These are phyloP conservation scores for Tachina lurida DNA, from an alignment of 2,888 invertebrate species.

Conservation along the genomic window DNA sequence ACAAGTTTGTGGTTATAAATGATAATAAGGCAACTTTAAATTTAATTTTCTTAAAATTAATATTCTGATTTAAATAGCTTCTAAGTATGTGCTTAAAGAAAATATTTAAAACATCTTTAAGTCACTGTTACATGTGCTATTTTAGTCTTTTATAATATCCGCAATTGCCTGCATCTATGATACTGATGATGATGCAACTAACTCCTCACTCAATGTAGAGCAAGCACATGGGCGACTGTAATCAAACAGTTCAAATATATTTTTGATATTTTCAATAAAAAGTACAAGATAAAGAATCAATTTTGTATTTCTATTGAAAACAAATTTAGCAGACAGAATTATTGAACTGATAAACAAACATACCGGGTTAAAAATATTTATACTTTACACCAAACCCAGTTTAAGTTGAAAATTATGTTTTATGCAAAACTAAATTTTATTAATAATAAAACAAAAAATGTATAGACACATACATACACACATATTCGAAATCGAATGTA, in stretches of 20 bases:
- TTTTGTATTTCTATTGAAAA: constrained; percentile 28
- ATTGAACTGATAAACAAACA: constrained; percentile 17
- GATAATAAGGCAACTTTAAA: too few relatives aligned
- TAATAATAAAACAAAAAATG: constrained; percentile 19
- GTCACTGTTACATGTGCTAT: too few relatives aligned
- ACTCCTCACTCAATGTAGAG: background rate
- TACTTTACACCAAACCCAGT: constrained; percentile 67
- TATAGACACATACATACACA: constrained; percentile 11
- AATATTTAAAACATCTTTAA: too few relatives aligned
- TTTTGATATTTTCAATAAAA: constrained; percentile 45
- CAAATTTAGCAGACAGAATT: constrained; percentile 14
- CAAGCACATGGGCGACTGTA: constrained; percentile 32
- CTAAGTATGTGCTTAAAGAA: too few relatives aligned
- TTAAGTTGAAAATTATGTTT: constrained; percentile 77
- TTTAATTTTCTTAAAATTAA: too few relatives aligned
- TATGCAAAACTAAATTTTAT: constrained; percentile 74
- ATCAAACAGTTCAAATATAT: constrained; percentile 51
- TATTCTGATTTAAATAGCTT: too few relatives aligned
- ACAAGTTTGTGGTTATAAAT: too few relatives aligned
- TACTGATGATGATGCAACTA: too few relatives aligned
- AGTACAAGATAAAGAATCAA: constrained; percentile 50
- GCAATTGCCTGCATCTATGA: too few relatives aligned
- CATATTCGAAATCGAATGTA: background rate
- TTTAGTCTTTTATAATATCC: too few relatives aligned
- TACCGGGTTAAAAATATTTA: background rate